phyloP scores from a whole-genome alignment of 2,888 invertebrate species.

The Nomada hirtipes region DNA sequence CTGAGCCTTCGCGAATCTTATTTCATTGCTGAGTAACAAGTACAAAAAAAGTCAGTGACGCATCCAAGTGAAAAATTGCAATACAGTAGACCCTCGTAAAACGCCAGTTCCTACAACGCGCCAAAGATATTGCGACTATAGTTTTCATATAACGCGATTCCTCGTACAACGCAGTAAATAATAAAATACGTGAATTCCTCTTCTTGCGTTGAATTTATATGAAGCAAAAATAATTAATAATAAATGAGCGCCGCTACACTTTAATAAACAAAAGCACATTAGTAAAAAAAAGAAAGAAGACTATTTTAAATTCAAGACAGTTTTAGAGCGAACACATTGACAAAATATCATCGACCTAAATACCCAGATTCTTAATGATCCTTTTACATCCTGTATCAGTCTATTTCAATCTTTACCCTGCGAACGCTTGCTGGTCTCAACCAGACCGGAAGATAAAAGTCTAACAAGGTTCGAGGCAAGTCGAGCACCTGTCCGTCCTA shows the following conservation, averaged over 20 bases:
- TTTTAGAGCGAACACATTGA: no score
- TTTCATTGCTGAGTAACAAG: no score
- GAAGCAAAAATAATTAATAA: not conserved
- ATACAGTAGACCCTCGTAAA: not conserved
- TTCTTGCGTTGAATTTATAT: not conserved
- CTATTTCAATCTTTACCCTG: not conserved
- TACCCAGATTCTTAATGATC: not conserved
- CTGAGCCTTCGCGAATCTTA: no score
- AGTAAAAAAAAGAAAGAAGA: no score
- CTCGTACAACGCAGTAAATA: not conserved
- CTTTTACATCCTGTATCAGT: no score
- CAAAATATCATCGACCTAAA: not conserved
- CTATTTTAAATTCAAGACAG: no score
- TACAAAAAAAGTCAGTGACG: no score
- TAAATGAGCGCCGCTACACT: no score
- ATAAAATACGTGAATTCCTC: not conserved
- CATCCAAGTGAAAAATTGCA: no score
- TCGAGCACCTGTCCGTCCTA: conserved; percentile 1
- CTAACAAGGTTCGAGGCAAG: not conserved
- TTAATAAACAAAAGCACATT: no score
- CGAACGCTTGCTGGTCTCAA: not conserved
- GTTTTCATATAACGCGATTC: conserved; percentile 1
- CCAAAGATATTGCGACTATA: not conserved
- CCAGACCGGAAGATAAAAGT: not conserved
- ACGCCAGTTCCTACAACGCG: not conserved